Base-by-base conservation (phyloP, 2,888 invertebrate species). In the Notocelia uddmanniana region DNA sequence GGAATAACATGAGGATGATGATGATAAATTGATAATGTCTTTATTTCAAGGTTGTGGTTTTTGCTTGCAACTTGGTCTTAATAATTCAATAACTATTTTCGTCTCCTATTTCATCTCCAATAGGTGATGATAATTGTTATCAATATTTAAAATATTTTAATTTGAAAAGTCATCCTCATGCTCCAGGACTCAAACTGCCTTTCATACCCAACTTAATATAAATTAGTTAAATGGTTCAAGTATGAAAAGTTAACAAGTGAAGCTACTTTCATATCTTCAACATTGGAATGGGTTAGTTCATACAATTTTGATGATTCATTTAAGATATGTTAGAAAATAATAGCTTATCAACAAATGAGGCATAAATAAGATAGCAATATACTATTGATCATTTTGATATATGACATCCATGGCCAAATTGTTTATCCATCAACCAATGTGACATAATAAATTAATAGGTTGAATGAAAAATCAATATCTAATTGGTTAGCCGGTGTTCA, bases 381-480 rank as follows among this genome's bases (percentile, higher is more conserved):
- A 41, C 0, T 55, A 63, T 57, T 52, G 58, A 26, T 55, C 45
- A 59, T 59, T 31, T 23, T 54, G n/a, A 34, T 19, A 37, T 2
- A 6, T 19, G 15, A 50, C 34, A 19, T 54, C 31, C 11, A 15
- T 23, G n/a, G 19, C 13, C 21, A 54, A 21, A 60, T 48, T 37
- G 48, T 21, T 55, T 41, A 66, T 48, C 31, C 50, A 58, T n/a
- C n/a, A 52, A 34, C 2, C 18, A 15, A 19, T 23, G n/a, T 21
- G 45, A 55, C 41, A 62, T 21, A 19, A 18, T 21, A 21, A 37
- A 21, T 13, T 59, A 41, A 48, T 54, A n/a, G 21, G 21, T 21
- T 63, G 23, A 50, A 70, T n/a, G 6, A 19, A 54, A 64, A 66
- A 55, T 60, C 60, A 74, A 63, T 73, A 64, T 13, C 19, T 63